Conservation (phyloP, 2,797 vertebrate genomes). For the Hydrophis major region DNA sequence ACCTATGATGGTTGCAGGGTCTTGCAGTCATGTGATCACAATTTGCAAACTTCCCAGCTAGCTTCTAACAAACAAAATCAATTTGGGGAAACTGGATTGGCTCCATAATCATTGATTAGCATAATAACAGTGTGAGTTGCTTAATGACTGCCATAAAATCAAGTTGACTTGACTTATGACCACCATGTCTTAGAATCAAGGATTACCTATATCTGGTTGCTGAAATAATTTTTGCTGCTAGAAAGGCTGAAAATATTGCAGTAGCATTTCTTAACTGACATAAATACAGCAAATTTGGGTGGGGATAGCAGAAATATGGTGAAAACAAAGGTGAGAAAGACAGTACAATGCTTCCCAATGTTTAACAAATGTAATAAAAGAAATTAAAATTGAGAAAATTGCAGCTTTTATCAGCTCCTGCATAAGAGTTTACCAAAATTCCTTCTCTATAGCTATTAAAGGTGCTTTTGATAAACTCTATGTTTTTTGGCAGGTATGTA, state of each 20-base stretch:
- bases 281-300: neutral
- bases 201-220: neutral
- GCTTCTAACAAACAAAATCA: neutral
- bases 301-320: neutral
- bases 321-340: neutral
- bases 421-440: neutral
- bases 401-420: neutral
- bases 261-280: neutral
- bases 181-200: neutral
- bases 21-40: neutral
- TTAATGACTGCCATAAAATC: neutral
- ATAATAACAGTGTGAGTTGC: neutral
- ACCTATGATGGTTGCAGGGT: neutral
- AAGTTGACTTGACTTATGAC: neutral
- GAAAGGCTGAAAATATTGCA: neutral
- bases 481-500: neutral
- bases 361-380: neutral
- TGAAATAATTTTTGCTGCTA: neutral
- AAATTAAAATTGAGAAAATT: neutral
- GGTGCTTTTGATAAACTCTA: neutral
- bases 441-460: neutral
- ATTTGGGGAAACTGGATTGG: neutral
- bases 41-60: neutral
- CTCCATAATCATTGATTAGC: neutral
- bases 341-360: neutral